Percentiles rank a stretch among this genome's conserved stretches.
phyloP scores from a whole-genome alignment of 2,113 vertebrate genomes.

The Brachyhypopomus gauderio region DNA sequence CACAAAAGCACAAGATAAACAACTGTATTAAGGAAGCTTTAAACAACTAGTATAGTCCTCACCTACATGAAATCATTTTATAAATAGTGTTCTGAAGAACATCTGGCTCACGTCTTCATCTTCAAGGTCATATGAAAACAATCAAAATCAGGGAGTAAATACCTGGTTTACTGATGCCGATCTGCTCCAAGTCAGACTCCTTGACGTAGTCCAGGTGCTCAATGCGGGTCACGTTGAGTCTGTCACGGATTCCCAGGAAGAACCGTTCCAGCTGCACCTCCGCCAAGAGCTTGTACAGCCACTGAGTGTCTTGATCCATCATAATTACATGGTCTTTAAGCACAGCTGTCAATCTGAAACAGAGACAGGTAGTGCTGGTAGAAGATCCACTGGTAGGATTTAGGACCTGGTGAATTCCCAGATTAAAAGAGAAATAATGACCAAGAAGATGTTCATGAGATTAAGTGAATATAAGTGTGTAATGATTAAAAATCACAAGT shows the following conservation, averaged over 20 bases:
- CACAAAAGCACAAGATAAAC: slow-evolving; percentile 3
- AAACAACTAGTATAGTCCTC: not conserved
- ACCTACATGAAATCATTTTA: not conserved
- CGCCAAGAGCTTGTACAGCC: slow-evolving; percentile 79
- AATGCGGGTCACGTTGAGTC: slow-evolving; percentile 83
- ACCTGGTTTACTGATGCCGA: slow-evolving; percentile 89
- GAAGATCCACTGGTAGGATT: not conserved
- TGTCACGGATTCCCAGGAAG: slow-evolving; percentile 79
- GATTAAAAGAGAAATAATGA: too few relatives aligned
- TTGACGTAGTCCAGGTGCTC: slow-evolving; percentile 86
- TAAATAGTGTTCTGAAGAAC: not conserved
- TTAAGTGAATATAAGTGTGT: too few relatives aligned
- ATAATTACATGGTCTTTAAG: slow-evolving; percentile 67
- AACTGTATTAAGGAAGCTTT: not conserved
- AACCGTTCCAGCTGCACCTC: slow-evolving; percentile 87
- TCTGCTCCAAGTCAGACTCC: slow-evolving; percentile 80
- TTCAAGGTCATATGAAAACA: not conserved
- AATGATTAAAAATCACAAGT: too few relatives aligned
- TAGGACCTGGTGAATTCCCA: not conserved
- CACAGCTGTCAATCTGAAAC: slow-evolving; percentile 22
- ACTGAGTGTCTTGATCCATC: slow-evolving; percentile 80
- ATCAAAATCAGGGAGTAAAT: slow-evolving; percentile 40
- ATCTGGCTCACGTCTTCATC: not conserved
- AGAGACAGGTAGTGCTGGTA: not conserved
- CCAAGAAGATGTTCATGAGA: too few relatives aligned